Evolutionary conservation across 2,797 vertebrate genomes (phyloP).

Genomic region (Platyrinchus mystaceus): DNA sequence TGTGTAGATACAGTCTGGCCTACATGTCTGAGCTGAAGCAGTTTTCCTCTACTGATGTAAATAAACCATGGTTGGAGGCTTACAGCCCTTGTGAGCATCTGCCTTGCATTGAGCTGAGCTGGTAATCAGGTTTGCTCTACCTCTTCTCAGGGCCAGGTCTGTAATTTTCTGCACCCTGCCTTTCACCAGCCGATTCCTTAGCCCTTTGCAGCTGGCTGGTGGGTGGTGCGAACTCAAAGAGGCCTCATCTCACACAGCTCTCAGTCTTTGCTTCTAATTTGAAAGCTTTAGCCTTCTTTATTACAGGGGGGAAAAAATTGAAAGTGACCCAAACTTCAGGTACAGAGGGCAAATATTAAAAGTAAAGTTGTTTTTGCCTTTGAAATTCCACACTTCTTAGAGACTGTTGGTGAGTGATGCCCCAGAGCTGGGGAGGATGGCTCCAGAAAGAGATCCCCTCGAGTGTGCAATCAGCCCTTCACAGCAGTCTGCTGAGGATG

Average conservation of each 20-base stretch:
- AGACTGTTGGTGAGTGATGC: conserved; percentile 26
- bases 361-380: conserved; percentile 32
- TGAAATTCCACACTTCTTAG: conserved; percentile 39
- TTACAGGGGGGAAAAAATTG: neutral
- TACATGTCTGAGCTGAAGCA: neutral
- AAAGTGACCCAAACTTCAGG: conserved; percentile 56
- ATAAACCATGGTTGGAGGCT: neutral
- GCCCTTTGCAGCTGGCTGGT: neutral
- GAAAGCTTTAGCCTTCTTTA: conserved; percentile 19
- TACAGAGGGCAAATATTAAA: conserved; percentile 44
- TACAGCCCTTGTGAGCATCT: neutral
- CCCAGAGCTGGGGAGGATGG: conserved; percentile 42
- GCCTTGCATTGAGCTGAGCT: neutral
- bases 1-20: neutral
- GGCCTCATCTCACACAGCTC: neutral
- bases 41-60: neutral
- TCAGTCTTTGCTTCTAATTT: conserved; percentile 19
- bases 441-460: conserved; percentile 53
- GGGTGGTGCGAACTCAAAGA: neutral
- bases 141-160: neutral
- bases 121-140: neutral
- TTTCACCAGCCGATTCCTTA: neutral
- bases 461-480: conserved; percentile 36
- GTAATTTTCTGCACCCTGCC: conserved; percentile 9
- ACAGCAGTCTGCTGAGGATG: conserved; percentile 32